A percentile compares a stretch with the other conserved stretches of the same genome.
These are phyloP conservation scores for Leptinotarsa rubiginosa DNA, from an alignment of 2,888 invertebrate genomes.

Conservation along the genomic window DNA sequence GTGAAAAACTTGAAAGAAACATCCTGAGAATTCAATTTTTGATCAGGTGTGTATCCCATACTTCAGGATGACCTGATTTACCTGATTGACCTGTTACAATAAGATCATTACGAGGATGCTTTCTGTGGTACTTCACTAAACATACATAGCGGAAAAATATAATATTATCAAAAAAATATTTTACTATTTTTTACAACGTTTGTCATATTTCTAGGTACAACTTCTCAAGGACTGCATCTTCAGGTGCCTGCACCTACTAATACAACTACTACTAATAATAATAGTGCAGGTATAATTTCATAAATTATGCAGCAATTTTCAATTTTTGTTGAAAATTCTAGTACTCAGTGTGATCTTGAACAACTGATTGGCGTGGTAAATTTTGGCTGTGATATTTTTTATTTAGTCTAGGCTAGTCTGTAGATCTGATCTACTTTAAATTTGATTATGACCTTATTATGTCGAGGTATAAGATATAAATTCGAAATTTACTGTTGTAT, in stretches of 20 bases:
- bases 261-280: conserved; percentile 47
- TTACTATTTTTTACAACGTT: background rate
- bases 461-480: conserved; percentile 25
- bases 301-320: conserved; percentile 45
- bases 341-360: conserved; percentile 42
- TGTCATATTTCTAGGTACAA: conserved; percentile 36
- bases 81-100: too few species aligned
- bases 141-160: too few species aligned
- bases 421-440: conserved; percentile 46
- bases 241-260: conserved; percentile 65
- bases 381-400: conserved; percentile 53
- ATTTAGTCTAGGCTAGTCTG: conserved; percentile 40
- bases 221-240: conserved; percentile 57
- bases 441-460: conserved; percentile 20
- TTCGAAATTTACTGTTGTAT: conserved; percentile 25
- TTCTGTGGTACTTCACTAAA: too few species aligned
- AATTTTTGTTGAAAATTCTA: conserved; percentile 41
- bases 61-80: too few species aligned
- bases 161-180: too few species aligned
- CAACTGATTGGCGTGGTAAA: conserved; percentile 45
- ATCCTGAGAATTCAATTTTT: too few species aligned
- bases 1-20: too few species aligned
- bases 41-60: too few species aligned
- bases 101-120: too few species aligned
- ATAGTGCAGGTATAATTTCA: conserved; percentile 55